Evolutionary conservation across 1,140 invertebrate species (phyloP).

Genomic region (Copidosoma floridanum): DNA sequence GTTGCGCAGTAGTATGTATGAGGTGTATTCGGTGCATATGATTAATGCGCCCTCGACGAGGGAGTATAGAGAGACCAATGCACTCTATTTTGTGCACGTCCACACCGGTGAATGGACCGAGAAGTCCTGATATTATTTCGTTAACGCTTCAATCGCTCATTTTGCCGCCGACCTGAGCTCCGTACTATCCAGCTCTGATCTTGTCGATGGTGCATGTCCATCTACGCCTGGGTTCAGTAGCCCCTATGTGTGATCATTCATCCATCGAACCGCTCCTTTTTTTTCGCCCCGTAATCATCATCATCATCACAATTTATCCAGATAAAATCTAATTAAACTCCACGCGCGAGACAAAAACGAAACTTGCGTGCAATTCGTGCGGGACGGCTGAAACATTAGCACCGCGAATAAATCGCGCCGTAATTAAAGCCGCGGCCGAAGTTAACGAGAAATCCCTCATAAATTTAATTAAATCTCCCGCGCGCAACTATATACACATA

Average conservation of each 20-base stretch:
- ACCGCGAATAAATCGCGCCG: neutral
- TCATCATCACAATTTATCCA: too few species aligned
- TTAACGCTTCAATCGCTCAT: slow-evolving; percentile 45
- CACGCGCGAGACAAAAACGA: too few species aligned
- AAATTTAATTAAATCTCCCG: slow-evolving; percentile 4
- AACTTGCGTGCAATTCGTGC: too few species aligned
- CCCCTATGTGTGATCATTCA: too few species aligned
- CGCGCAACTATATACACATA: neutral
- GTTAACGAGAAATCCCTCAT: neutral
- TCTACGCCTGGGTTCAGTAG: too few species aligned
- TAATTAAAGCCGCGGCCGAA: neutral
- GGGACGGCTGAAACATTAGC: too few species aligned
- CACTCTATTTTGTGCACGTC: slow-evolving; percentile 43
- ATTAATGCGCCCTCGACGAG: slow-evolving; percentile 45
- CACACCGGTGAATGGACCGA: slow-evolving; percentile 27
- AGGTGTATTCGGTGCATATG: too few species aligned
- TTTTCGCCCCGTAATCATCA: too few species aligned
- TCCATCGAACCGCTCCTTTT: too few species aligned
- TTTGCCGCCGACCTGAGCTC: neutral
- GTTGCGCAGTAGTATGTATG: too few species aligned
- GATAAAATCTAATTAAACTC: too few species aligned
- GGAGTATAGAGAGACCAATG: neutral
- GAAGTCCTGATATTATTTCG: slow-evolving; percentile 37
- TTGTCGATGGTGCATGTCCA: neutral
- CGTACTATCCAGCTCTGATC: neutral